Evolutionary conservation across 1,140 invertebrate genomes (phyloP).

Genomic region (Saccostrea cuccullata): DNA sequence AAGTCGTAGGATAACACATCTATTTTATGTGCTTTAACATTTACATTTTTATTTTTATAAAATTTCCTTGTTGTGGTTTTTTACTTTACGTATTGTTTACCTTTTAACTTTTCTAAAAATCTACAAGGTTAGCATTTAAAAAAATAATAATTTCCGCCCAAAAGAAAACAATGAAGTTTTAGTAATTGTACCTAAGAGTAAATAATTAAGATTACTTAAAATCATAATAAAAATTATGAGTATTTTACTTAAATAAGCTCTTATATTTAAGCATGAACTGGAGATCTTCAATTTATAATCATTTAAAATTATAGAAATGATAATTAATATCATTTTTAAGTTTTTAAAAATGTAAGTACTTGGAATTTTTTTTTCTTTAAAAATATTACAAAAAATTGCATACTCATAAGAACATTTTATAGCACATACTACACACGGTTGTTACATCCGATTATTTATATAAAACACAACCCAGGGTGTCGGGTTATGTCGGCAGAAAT

Average conservation of each 20-base stretch:
- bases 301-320: not conserved
- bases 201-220: too few relatives aligned
- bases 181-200: too few relatives aligned
- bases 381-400: not conserved
- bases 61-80: conserved; percentile 1
- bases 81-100: not conserved
- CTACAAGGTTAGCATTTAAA: not conserved
- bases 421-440: not conserved
- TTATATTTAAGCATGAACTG: too few relatives aligned
- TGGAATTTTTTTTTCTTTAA: not conserved
- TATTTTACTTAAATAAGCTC: too few relatives aligned
- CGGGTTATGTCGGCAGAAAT: not conserved
- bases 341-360: not conserved
- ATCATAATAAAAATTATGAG: too few relatives aligned
- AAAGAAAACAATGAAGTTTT: not conserved
- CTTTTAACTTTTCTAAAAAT: not conserved
- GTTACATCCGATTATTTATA: not conserved
- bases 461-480: conserved; percentile 9
- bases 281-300: not conserved
- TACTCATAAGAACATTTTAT: not conserved
- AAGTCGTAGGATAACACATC: conserved; percentile 25
- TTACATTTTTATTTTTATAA: conserved; percentile 31
- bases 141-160: not conserved
- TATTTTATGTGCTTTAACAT: conserved; percentile 18
- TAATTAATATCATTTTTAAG: not conserved